Evolutionary conservation across 2,797 vertebrate species (phyloP), one percentile per base, ranked within the genome.

Genomic region (Rhinoraja longicauda): DNA sequence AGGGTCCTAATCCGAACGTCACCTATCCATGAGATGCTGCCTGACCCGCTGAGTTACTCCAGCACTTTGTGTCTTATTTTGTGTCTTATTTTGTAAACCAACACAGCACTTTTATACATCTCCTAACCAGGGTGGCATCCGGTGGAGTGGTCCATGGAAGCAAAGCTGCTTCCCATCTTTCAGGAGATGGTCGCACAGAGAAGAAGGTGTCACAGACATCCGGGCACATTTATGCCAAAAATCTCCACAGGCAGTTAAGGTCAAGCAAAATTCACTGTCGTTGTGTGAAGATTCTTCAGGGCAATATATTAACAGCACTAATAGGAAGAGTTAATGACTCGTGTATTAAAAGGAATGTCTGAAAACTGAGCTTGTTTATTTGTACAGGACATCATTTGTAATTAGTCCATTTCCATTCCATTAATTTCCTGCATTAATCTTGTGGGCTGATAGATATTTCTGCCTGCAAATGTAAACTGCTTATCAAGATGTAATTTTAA

Each of bases 251-350:
- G 26, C 67, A 92, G 45, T 39, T 15, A 39, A 73, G 36, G 64
- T 64, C 36, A 90, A 70, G 17, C 32, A 90, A 53, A 84, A 88
- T 32, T 88, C 29, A 82, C 36, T 32, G 5, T 92, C 70, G 53
- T 13, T 26, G 70, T 72, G 39, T 6, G 92, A 92, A 73, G 90
- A 45, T 45, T 92, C 90, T 5, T 17, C 39, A 7, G 73, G 70
- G 90, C 67, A 75, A 73, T 24, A 1, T 53, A n/a, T 70, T 57
- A 67, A 75, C 75, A 57, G 39, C 39, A 57, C 57, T 92, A 73
- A 75, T 92, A 75, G 90, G 70, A 75, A 92, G 72, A 92, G 70
- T 92, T 92, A 92, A 92, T 92, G 90, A 92, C 70, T n/a, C 26
- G 39, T 75, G 29, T 75, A 75, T 75, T 75, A 39, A 92, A 92